Percentiles rank a stretch among this genome's conserved stretches.
These are phyloP conservation scores for Sebastes goodei DNA, from an alignment of 2,797 vertebrate species.

Conservation along the genomic window DNA sequence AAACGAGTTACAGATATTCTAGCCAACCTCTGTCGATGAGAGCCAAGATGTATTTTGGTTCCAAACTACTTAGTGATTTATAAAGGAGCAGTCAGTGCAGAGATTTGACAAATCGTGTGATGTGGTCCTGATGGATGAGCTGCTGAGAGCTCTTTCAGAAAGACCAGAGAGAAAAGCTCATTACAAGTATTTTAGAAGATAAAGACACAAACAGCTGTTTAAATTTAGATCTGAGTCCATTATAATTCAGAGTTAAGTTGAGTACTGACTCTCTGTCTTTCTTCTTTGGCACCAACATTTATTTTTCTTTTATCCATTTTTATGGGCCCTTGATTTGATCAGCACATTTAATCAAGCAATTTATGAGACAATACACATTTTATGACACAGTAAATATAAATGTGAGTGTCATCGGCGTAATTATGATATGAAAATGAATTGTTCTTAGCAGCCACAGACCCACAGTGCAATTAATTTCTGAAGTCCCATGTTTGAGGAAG, in stretches of 20 bases:
- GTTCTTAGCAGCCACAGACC: background rate
- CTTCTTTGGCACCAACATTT: background rate
- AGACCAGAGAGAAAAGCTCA: background rate
- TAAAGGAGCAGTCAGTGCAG: background rate
- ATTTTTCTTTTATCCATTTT: background rate
- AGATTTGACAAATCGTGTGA: background rate
- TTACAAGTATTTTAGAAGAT: background rate
- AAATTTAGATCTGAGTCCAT: background rate
- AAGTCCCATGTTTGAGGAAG: background rate
- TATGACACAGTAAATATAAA: background rate
- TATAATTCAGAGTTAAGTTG: background rate
- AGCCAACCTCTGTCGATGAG: background rate
- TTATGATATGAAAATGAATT: background rate
- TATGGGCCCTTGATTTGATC: background rate
- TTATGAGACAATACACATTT: background rate
- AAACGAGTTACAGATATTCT: background rate
- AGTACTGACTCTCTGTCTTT: background rate
- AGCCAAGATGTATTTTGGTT: background rate
- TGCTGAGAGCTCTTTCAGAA: background rate
- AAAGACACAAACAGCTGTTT: background rate
- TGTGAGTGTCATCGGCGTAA: background rate
- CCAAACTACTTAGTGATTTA: background rate
- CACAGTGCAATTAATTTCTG: background rate
- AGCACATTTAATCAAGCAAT: background rate
- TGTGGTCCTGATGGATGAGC: slow-evolving; percentile 3